Conservation (phyloP, 1,140 invertebrate genomes). For the Drepana arcuata region DNA sequence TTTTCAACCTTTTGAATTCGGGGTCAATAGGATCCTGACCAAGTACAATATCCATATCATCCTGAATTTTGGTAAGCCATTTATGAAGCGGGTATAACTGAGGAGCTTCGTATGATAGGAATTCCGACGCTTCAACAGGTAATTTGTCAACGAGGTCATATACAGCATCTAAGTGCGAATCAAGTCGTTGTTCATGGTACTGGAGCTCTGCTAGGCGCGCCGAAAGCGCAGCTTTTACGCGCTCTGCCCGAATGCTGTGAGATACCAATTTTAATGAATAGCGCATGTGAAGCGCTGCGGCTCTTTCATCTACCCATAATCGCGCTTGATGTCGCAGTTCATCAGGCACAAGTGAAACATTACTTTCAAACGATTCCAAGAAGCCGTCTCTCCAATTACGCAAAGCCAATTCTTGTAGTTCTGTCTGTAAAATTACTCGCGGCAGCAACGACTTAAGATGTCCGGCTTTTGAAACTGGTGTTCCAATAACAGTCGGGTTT, state of each 20-base stretch:
- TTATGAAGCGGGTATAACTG: slow-evolving; percentile 38
- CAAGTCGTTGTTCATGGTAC: slow-evolving; percentile 32
- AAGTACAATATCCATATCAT: slow-evolving; percentile 24
- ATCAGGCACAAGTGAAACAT: slow-evolving; percentile 28
- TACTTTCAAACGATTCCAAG: slow-evolving; percentile 38
- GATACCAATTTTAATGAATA: slow-evolving; percentile 41
- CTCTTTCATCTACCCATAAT: slow-evolving; percentile 36
- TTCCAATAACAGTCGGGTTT: slow-evolving; percentile 6
- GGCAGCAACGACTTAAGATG: slow-evolving; percentile 24
- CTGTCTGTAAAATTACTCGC: slow-evolving; percentile 33
- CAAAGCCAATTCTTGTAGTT: slow-evolving; percentile 35
- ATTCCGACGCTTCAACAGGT: slow-evolving; percentile 29
- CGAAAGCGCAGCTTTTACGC: slow-evolving; percentile 30
- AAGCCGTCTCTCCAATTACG: slow-evolving; percentile 47
- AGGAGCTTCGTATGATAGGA: slow-evolving; percentile 25
- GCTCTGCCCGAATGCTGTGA: slow-evolving; percentile 36
- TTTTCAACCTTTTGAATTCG: slow-evolving; percentile 40
- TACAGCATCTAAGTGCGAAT: slow-evolving; percentile 42
- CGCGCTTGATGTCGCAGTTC: slow-evolving; percentile 28
- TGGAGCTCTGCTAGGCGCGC: slow-evolving; percentile 31
- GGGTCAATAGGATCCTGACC: slow-evolving; percentile 18
- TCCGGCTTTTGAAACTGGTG: no score
- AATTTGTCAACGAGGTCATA: slow-evolving; percentile 27
- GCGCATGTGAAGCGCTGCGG: slow-evolving; percentile 29
- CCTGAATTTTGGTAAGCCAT: slow-evolving; percentile 30